Evolutionary conservation across 2,888 invertebrate genomes (phyloP).

Genomic region (Callinectes sapidus): DNA sequence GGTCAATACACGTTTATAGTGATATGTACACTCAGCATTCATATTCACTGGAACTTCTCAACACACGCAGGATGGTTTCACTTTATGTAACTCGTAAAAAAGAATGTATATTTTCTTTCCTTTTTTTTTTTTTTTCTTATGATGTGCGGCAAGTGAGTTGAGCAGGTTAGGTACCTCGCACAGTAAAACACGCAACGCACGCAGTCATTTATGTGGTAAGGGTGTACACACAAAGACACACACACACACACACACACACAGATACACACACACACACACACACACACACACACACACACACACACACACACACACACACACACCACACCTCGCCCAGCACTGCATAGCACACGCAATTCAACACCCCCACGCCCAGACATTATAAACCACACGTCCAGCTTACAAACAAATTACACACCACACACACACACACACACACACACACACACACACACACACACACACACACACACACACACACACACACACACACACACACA

Average conservation of each 20-base stretch:
- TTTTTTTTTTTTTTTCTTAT: not conserved
- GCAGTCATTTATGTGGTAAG: not conserved
- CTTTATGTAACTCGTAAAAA: constrained; percentile 11
- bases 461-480: not conserved
- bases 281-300: not conserved
- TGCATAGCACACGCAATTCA: no score
- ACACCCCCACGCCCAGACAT: no score
- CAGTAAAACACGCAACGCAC: not conserved
- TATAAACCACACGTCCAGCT: not conserved
- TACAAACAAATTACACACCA: not conserved
- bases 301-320: not conserved
- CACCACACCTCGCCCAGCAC: no score
- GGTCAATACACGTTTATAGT: not conserved
- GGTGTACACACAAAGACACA: not conserved
- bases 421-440: no score
- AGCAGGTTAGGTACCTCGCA: not conserved
- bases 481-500: constrained; percentile 1
- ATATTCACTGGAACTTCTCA: not conserved
- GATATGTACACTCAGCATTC: constrained; percentile 22
- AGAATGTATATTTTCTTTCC: no score
- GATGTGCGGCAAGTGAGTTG: not conserved
- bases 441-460: no score
- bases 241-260: constrained; percentile 1
- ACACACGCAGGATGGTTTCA: not conserved
- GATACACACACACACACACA: not conserved